These are phyloP conservation scores for Eleutherodactylus coqui DNA, from an alignment of 2,797 vertebrate genomes.

Conservation along the genomic window DNA sequence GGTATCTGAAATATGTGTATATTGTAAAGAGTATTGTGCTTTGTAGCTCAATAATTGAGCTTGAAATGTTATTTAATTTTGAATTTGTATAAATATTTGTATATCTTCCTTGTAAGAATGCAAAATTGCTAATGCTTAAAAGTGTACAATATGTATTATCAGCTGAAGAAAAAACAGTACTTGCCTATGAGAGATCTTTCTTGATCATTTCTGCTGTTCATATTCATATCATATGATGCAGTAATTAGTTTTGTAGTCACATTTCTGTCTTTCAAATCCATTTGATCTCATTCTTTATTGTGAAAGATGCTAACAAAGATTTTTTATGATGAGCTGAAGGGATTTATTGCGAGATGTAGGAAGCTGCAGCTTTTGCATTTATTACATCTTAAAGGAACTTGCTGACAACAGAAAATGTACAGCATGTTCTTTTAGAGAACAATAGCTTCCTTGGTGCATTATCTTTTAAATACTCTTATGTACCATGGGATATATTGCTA, in stretches of 20 bases:
- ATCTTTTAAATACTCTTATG: slow-evolving; percentile 30
- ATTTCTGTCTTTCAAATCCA: slow-evolving; percentile 35
- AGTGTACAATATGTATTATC: neutral
- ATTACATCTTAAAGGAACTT: slow-evolving; percentile 38
- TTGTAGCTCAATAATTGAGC: neutral
- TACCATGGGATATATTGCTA: neutral
- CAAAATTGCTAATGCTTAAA: neutral
- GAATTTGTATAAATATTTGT: neutral
- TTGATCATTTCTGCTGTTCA: neutral
- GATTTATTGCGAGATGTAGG: slow-evolving; percentile 19
- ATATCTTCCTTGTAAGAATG: neutral
- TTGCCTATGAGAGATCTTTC: neutral
- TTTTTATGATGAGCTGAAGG: slow-evolving; percentile 41
- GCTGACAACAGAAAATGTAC: slow-evolving; percentile 37
- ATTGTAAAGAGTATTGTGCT: neutral
- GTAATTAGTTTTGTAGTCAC: slow-evolving; percentile 31
- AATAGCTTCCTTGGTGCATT: slow-evolving; percentile 34
- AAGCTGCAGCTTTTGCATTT: slow-evolving; percentile 48
- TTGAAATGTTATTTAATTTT: neutral
- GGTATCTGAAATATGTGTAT: neutral
- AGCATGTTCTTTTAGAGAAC: slow-evolving; percentile 39
- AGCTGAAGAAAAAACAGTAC: neutral
- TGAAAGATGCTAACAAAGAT: slow-evolving; percentile 46
- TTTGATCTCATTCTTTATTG: slow-evolving; percentile 49
- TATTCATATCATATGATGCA: slow-evolving; percentile 31